Conservation (phyloP, 2,113 vertebrate species). For the Pterophyllum scalare region DNA sequence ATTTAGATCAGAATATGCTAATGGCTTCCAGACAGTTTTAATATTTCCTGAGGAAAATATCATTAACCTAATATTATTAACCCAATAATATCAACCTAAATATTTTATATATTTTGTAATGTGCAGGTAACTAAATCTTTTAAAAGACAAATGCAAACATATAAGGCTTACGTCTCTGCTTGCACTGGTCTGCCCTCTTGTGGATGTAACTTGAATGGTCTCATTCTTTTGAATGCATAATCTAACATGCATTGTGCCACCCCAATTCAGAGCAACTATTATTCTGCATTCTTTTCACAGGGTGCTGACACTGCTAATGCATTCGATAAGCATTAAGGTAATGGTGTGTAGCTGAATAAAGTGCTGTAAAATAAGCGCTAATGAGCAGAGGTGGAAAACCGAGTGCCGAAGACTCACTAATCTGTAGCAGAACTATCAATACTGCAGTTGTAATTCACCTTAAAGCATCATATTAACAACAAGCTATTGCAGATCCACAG, state of each 20-base stretch:
- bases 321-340: neutral
- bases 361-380: neutral
- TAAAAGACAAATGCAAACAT: neutral
- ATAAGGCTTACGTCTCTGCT: too few species aligned
- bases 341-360: neutral
- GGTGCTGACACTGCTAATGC: neutral
- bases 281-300: neutral
- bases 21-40: neutral
- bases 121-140: neutral
- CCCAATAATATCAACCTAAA: too few species aligned
- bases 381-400: slow-evolving; percentile 60
- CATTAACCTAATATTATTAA: neutral
- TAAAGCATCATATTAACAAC: slow-evolving; percentile 5
- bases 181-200: neutral
- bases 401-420: slow-evolving; percentile 23
- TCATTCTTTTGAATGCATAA: neutral
- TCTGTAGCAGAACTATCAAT: slow-evolving; percentile 3
- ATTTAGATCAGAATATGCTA: neutral
- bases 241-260: neutral
- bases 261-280: neutral
- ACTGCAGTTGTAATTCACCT: slow-evolving; percentile 50
- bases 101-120: neutral
- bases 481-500: slow-evolving; percentile 2
- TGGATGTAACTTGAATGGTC: neutral
- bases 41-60: neutral